Evolutionary conservation across 2,113 vertebrate species (phyloP).

Genomic region (Bubo scandiacus): DNA sequence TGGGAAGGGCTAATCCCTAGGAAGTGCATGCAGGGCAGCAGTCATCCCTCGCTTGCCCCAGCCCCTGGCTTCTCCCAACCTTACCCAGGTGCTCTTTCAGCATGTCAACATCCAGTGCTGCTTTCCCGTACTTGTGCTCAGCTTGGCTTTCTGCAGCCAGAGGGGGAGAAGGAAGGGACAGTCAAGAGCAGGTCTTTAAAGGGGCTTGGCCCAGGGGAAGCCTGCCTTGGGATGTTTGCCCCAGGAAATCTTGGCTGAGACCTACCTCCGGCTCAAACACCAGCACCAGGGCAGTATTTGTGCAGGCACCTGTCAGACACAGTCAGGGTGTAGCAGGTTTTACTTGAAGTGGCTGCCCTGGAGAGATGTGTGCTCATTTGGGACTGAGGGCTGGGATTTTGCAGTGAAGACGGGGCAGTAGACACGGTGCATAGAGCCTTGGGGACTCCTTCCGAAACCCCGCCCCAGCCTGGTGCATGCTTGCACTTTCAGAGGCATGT

Average conservation of each 20-base stretch:
- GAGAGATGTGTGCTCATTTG: not conserved
- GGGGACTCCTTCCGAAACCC: not conserved
- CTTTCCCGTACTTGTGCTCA: constrained; percentile 55
- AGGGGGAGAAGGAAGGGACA: not conserved
- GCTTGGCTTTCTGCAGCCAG: constrained; percentile 54
- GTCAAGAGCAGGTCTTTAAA: not conserved
- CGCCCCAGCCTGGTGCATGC: too few species aligned
- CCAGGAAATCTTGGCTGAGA: not conserved
- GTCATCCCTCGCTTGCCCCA: not conserved
- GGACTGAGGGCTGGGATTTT: not conserved
- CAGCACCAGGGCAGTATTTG: not conserved
- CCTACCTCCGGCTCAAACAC: not conserved
- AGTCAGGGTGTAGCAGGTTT: not conserved
- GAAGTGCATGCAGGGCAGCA: not conserved
- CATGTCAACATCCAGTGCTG: constrained; percentile 67
- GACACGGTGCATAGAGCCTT: not conserved
- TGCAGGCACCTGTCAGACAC: not conserved
- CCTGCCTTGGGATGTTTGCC: not conserved
- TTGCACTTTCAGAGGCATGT: not conserved
- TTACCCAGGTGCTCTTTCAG: constrained; percentile 75
- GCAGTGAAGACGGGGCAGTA: not conserved
- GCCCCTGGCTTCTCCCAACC: not conserved
- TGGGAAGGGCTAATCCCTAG: not conserved
- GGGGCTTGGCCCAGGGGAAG: not conserved
- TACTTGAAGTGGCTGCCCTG: not conserved